These are phyloP conservation scores for Dendropsophus ebraccatus DNA, from an alignment of 2,113 vertebrate genomes.

Conservation along the genomic window DNA sequence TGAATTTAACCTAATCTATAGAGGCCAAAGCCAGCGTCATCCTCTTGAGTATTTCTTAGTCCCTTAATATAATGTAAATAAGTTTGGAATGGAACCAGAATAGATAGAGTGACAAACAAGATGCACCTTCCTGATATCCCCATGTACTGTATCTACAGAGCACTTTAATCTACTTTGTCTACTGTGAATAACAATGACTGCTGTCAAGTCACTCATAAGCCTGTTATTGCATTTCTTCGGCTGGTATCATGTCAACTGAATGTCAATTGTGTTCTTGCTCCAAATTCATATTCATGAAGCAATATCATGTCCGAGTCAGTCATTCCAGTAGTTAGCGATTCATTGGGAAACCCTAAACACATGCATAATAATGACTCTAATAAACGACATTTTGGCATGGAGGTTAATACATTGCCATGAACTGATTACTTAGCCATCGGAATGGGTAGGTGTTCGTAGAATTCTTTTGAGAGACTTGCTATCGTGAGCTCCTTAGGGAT, in stretches of 20 bases:
- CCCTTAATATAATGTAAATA: neutral
- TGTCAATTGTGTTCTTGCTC: neutral
- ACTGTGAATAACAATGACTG: neutral
- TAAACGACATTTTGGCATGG: neutral
- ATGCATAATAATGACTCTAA: neutral
- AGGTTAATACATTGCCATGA: neutral
- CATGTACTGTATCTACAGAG: neutral
- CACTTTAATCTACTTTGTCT: neutral
- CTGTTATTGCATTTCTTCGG: neutral
- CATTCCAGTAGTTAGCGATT: neutral
- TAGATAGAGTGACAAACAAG: neutral
- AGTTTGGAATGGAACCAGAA: neutral
- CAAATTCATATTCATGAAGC: constrained; percentile 3
- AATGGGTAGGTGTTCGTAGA: neutral
- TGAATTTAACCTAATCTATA: neutral
- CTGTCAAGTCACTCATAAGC: neutral
- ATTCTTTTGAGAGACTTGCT: neutral
- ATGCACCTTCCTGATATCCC: neutral
- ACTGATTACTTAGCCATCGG: neutral
- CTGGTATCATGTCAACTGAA: neutral
- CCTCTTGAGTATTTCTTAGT: neutral
- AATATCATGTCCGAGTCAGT: neutral
- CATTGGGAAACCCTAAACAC: neutral
- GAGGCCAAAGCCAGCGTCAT: neutral
- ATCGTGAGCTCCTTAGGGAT: neutral